Percentiles rank a stretch among this genome's conserved stretches.
phyloP scores from a whole-genome alignment of 1,140 invertebrate genomes.

The Sminthurinus signatus region DNA sequence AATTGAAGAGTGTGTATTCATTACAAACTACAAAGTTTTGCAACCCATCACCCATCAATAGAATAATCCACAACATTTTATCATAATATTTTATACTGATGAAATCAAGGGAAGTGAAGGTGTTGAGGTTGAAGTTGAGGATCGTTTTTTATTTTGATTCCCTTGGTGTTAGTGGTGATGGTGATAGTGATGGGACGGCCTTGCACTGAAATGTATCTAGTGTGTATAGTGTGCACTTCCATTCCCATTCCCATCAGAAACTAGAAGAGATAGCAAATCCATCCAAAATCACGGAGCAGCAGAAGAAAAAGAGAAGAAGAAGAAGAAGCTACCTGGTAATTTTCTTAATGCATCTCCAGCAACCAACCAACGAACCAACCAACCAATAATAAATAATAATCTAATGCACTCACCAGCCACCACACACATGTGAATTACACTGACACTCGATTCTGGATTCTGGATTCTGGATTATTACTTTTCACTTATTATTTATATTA shows the following conservation, averaged over 20 bases:
- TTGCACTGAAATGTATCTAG: background rate
- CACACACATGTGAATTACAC: background rate
- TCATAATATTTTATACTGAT: too few relatives aligned
- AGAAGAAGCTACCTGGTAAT: too few relatives aligned
- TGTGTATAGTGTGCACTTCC: background rate
- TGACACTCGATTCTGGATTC: background rate
- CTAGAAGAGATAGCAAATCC: background rate
- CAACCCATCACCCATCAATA: too few relatives aligned
- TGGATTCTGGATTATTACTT: background rate
- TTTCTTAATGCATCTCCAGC: constrained; percentile 25
- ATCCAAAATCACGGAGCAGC: background rate
- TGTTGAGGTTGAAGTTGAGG: too few relatives aligned
- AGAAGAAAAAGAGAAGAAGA: background rate
- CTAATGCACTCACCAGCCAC: constrained; percentile 21
- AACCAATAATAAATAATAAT: too few relatives aligned
- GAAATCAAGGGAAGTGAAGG: too few relatives aligned
- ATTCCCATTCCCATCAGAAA: background rate
- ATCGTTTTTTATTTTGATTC: background rate
- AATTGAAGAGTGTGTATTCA: too few relatives aligned
- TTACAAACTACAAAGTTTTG: too few relatives aligned
- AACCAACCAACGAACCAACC: too few relatives aligned
- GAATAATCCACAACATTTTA: too few relatives aligned
- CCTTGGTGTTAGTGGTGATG: constrained; percentile 9
- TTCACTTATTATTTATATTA: background rate
- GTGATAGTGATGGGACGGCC: too few relatives aligned